Evolutionary conservation across 2,888 invertebrate species (phyloP).

Genomic region (Limnephilus marmoratus): DNA sequence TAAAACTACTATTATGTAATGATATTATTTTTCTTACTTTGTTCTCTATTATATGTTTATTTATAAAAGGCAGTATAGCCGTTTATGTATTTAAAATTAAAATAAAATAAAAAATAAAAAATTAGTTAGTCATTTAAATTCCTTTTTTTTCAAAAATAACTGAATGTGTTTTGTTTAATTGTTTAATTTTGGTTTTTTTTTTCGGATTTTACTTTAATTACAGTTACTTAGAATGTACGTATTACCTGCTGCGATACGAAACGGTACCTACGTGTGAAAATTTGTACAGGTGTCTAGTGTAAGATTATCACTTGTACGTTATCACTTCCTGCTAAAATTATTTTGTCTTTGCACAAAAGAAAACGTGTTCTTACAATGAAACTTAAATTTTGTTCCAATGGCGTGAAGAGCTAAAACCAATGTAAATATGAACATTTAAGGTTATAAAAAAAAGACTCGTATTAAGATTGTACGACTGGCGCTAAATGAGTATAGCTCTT

Average conservation of each 20-base stretch:
- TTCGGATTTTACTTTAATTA: neutral
- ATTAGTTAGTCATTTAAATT: neutral
- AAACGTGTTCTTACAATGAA: neutral
- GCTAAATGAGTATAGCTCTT: neutral
- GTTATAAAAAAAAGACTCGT: neutral
- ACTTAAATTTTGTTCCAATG: neutral
- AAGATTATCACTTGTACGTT: neutral
- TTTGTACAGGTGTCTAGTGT: neutral
- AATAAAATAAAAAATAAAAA: no score
- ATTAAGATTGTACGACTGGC: neutral
- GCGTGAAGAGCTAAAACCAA: neutral
- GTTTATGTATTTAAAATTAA: no score
- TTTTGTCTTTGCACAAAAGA: neutral
- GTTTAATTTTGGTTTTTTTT: neutral
- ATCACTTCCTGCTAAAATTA: neutral
- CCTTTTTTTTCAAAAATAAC: neutral
- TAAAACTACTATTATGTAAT: no score
- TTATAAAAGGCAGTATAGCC: no score
- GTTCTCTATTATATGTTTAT: no score
- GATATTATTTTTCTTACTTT: no score
- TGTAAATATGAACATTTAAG: neutral
- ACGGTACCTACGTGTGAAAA: neutral
- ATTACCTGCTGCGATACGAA: neutral
- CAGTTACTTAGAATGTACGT: neutral
- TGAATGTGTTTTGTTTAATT: neutral